Conservation (phyloP, 2,797 vertebrate genomes). For the Sphenodon punctatus region DNA sequence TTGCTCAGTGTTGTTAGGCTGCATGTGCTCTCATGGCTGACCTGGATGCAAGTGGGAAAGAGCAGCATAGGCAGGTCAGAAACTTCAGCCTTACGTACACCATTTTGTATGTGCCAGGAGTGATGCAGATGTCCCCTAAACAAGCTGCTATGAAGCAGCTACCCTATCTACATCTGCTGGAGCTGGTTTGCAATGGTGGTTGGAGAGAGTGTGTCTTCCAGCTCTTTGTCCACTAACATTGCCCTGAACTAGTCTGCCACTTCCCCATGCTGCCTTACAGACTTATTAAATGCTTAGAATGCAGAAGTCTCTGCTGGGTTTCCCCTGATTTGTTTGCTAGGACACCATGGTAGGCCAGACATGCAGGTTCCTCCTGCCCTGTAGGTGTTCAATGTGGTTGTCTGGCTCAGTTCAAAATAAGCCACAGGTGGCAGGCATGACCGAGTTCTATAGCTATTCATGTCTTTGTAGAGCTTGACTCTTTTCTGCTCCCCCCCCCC, state of each 20-base stretch:
- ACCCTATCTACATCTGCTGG: not conserved
- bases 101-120: no score
- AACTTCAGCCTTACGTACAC: not conserved
- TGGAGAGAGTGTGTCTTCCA: no score
- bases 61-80: fast-evolving
- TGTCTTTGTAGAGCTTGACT: no score
- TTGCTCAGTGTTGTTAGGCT: no score
- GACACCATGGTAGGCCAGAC: no score
- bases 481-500: no score
- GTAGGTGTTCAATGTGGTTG: no score
- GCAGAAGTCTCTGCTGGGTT: no score
- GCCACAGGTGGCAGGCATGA: not conserved
- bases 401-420: fast-evolving
- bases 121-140: no score
- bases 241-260: no score
- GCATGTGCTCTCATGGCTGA: fast-evolving
- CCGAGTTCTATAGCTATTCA: fast-evolving
- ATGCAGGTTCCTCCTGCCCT: no score
- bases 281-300: not conserved
- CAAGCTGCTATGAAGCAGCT: not conserved
- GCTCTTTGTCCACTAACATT: no score
- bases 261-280: not conserved
- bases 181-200: not conserved
- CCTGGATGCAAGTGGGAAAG: fast-evolving
- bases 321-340: not conserved